Evolutionary conservation across 1,140 invertebrate species (phyloP).

Genomic region (Luehdorfia chinensis): DNA sequence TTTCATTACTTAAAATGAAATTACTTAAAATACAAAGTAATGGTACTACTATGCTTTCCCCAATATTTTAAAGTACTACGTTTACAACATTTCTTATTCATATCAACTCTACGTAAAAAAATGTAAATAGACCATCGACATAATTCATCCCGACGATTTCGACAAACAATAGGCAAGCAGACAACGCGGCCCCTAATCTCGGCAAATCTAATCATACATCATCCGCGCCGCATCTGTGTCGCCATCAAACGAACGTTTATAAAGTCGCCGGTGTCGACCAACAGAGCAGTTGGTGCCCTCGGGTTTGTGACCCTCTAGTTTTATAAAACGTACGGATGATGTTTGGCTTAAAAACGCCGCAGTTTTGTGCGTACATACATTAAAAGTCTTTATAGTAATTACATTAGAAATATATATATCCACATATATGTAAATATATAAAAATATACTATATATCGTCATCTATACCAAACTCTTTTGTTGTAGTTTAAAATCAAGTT

Average conservation of each 20-base stretch:
- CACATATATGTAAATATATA: no score
- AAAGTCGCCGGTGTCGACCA: constrained; percentile 53
- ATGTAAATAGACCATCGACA: constrained; percentile 6
- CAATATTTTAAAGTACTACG: no score
- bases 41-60: no score
- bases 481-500: no score
- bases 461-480: no score
- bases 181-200: constrained; percentile 42
- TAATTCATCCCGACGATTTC: neutral
- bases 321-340: constrained; percentile 19
- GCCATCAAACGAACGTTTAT: constrained; percentile 43
- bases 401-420: neutral
- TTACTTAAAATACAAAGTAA: no score
- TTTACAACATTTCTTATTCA: no score
- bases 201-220: constrained; percentile 62
- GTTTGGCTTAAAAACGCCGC: constrained; percentile 1
- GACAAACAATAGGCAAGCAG: neutral
- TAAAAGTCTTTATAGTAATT: neutral
- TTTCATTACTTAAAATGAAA: no score
- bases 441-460: neutral
- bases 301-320: constrained; percentile 9
- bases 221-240: constrained; percentile 54
- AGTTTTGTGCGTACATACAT: neutral
- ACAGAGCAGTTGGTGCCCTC: constrained; percentile 48
- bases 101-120: no score